A percentile compares a stretch with the other conserved stretches of the same genome.
These are phyloP conservation scores for Glomeris maerens DNA, from an alignment of 1,140 invertebrate species.

Conservation along the genomic window DNA sequence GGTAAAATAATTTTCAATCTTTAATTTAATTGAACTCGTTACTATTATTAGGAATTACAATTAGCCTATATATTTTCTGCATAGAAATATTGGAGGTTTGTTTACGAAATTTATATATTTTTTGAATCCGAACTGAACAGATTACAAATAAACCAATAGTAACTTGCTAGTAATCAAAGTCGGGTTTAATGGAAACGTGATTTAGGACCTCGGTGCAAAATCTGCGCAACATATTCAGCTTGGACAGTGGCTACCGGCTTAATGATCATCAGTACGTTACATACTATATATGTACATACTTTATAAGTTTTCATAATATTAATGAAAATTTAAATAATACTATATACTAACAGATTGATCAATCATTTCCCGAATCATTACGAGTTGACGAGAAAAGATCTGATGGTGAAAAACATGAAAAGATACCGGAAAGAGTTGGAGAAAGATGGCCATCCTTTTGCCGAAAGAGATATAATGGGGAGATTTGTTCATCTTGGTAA, in stretches of 20 bases:
- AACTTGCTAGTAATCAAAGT: too few relatives aligned
- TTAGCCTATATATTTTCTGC: conserved; percentile 11
- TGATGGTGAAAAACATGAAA: conserved; percentile 91
- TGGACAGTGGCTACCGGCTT: conserved; percentile 81
- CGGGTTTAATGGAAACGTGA: too few relatives aligned
- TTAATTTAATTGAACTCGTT: conserved; percentile 9
- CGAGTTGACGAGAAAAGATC: conserved; percentile 82
- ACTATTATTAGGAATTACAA: conserved; percentile 4
- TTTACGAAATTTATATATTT: too few relatives aligned
- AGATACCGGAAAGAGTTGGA: conserved; percentile 81
- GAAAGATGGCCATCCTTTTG: conserved; percentile 70
- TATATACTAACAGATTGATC: conserved; percentile 43
- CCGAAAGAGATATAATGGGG: conserved; percentile 55
- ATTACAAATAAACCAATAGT: too few relatives aligned
- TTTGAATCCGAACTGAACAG: too few relatives aligned
- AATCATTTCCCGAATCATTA: conserved; percentile 92
- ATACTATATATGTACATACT: conserved; percentile 10
- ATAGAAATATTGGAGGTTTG: too few relatives aligned
- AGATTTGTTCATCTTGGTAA: conserved; percentile 13
- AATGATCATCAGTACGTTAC: conserved; percentile 69
- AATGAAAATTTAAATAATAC: background rate
- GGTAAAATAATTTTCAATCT: conserved; percentile 38
- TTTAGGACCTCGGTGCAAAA: conserved; percentile 70
- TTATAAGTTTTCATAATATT: conserved; percentile 4
- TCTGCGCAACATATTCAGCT: conserved; percentile 76